Percentiles rank a stretch among this genome's conserved stretches.
Conservation (phyloP, 2,888 invertebrate species). For the Neoascia interrupta region DNA sequence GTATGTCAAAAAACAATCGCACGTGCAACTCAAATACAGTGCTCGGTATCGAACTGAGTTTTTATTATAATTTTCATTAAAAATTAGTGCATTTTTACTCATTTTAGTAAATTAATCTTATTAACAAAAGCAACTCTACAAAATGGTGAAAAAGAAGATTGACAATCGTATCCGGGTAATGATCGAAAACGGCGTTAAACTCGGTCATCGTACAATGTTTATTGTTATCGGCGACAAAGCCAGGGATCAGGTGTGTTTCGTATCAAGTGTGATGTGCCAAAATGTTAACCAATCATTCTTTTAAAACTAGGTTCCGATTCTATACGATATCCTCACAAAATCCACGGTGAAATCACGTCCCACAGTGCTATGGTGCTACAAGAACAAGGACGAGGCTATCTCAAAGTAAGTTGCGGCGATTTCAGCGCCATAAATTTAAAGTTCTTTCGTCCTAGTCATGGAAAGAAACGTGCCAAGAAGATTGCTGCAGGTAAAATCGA, state of each 20-base stretch:
- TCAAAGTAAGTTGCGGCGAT: conserved; percentile 83
- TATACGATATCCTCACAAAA: conserved; percentile 98
- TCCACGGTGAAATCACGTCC: conserved; percentile 95
- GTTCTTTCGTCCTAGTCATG: conserved; percentile 83
- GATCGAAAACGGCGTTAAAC: conserved; percentile 97
- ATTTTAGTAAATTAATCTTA: not conserved
- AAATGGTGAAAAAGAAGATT: conserved; percentile 93
- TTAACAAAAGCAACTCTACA: not conserved
- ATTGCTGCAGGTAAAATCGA: conserved; percentile 92
- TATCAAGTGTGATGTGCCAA: not conserved
- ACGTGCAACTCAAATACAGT: no score
- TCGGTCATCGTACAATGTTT: conserved; percentile 95
- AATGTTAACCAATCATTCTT: no score
- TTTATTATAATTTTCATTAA: not conserved
- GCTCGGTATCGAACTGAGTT: no score
- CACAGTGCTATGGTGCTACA: conserved; percentile 98
- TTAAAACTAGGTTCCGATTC: conserved; percentile 96
- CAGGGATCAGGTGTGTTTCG: conserved; percentile 89
- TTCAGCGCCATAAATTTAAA: not conserved
- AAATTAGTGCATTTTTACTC: no score
- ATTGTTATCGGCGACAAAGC: conserved; percentile 97
- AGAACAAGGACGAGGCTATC: conserved; percentile 93
- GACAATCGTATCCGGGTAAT: conserved; percentile 96
- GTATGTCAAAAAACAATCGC: no score
- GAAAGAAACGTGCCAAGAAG: conserved; percentile 96